phyloP scores from a whole-genome alignment of 1,140 invertebrate genomes.

The Drosophila sucinea region DNA sequence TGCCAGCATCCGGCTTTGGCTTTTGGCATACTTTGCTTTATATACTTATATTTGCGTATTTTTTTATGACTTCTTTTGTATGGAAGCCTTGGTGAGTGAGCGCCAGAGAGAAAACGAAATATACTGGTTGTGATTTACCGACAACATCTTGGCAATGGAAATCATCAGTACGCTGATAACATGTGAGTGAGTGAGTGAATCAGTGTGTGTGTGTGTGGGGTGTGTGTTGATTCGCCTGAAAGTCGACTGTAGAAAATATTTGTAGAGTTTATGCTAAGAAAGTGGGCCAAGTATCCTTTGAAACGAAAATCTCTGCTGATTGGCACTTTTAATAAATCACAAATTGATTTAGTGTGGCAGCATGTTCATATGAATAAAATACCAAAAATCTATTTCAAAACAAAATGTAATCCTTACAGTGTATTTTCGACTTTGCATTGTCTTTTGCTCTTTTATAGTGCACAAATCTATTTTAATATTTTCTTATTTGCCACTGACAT shows the following conservation, averaged over 20 bases:
- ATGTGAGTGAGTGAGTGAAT: slow-evolving; percentile 2
- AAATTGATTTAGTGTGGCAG: no score
- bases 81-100: slow-evolving; percentile 6
- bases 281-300: no score
- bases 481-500: slow-evolving; percentile 81
- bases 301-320: not conserved
- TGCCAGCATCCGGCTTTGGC: slow-evolving; percentile 40
- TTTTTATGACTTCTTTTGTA: slow-evolving; percentile 54
- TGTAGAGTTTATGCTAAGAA: not conserved
- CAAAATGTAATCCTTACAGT: slow-evolving; percentile 39
- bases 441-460: slow-evolving; percentile 56
- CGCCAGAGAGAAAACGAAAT: slow-evolving; percentile 21
- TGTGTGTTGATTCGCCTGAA: not conserved
- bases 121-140: slow-evolving; percentile 53
- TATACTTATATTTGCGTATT: slow-evolving; percentile 15
- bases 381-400: not conserved
- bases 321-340: no score
- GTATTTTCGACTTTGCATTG: slow-evolving; percentile 49
- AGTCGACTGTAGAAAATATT: slow-evolving; percentile 32
- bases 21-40: slow-evolving; percentile 45
- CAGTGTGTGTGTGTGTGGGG: not conserved
- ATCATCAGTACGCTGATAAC: slow-evolving; percentile 39
- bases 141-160: slow-evolving; percentile 65
- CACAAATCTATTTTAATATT: slow-evolving; percentile 82
- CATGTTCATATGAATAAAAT: not conserved